Conservation (phyloP, 2,797 vertebrate genomes). For the Oryzias dopingdopingensis region DNA sequence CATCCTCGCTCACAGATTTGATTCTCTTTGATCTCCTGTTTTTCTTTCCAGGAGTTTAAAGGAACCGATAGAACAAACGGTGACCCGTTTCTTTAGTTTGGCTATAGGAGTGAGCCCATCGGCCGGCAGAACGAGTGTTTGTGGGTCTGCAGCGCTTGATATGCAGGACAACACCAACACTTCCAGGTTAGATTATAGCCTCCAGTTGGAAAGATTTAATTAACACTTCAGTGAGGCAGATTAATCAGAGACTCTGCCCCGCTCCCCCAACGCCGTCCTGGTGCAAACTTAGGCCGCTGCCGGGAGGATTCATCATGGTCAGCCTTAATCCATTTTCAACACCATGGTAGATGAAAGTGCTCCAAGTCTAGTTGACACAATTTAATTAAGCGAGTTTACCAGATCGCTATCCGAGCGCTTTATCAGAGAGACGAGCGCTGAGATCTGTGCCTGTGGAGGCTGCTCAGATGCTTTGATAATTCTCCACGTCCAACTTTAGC, state of each 20-base stretch:
- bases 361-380: constrained; percentile 37
- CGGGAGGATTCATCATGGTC: constrained; percentile 56
- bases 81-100: constrained; percentile 37
- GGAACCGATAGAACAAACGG: constrained; percentile 38
- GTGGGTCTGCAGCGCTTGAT: constrained; percentile 6
- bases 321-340: constrained; percentile 55
- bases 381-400: constrained; percentile 56
- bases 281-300: constrained; percentile 29
- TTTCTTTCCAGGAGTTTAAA: constrained; percentile 27
- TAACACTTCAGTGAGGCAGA: constrained; percentile 41
- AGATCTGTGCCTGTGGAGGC: constrained; percentile 28
- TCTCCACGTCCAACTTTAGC: background rate
- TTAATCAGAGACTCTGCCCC: constrained; percentile 34
- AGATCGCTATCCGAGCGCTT: constrained; percentile 42
- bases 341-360: constrained; percentile 53
- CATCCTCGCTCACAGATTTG: too few species aligned
- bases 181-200: constrained; percentile 50
- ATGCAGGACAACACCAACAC: constrained; percentile 30
- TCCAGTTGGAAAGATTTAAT: constrained; percentile 58
- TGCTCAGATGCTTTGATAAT: constrained; percentile 36
- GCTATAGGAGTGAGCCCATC: too few species aligned
- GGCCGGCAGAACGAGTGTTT: constrained; percentile 43
- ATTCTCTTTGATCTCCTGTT: background rate
- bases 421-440: constrained; percentile 33
- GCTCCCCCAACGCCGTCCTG: constrained; percentile 14